Evolutionary conservation across 2,113 vertebrate species (phyloP).

Genomic region (Otocyon megalotis): DNA sequence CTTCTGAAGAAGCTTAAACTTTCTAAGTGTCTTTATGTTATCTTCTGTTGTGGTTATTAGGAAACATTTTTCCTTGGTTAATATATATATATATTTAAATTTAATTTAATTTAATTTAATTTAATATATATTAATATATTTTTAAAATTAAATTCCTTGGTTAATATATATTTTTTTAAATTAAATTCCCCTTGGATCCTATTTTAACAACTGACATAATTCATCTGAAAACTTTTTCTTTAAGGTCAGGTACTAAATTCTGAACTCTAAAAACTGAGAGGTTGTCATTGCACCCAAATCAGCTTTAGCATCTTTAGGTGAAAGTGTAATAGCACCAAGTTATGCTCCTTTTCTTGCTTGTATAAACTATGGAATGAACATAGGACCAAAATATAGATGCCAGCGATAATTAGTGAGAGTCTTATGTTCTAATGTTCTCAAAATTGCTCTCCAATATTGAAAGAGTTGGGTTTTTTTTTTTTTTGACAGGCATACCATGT

Average conservation of each 20-base stretch:
- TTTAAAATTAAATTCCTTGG: background rate
- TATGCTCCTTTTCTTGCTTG: background rate
- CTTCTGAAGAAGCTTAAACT: background rate
- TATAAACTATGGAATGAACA: background rate
- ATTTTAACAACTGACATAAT: background rate
- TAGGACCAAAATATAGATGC: background rate
- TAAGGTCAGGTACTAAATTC: background rate
- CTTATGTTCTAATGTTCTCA: background rate
- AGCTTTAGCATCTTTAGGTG: background rate
- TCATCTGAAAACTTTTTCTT: background rate
- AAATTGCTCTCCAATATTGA: background rate
- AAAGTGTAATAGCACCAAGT: rapidly evolving
- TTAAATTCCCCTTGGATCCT: background rate
- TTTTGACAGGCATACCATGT: background rate
- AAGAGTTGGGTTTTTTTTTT: background rate
- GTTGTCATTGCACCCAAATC: rapidly evolving
- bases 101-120: background rate
- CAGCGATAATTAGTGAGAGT: background rate
- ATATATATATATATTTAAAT: background rate
- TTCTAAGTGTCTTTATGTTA: background rate
- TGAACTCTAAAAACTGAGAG: background rate
- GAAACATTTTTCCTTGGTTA: background rate
- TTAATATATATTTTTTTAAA: background rate
- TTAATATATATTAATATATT: background rate
- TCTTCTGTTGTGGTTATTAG: background rate